Evolutionary conservation across 2,888 invertebrate species (phyloP).

Genomic region (Drosophila meridionalis): DNA sequence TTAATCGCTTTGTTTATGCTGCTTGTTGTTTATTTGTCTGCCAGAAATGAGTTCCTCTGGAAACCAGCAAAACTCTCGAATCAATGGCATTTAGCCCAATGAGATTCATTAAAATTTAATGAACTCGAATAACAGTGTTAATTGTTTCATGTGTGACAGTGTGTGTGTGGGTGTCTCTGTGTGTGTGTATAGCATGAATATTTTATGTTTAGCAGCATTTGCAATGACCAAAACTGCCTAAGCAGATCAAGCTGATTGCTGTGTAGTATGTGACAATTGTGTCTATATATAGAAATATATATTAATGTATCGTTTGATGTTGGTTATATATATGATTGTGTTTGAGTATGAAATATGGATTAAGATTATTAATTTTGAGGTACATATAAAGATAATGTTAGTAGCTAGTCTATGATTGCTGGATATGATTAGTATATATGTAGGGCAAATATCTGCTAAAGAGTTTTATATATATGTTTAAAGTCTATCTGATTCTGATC

Average conservation of each 20-base stretch:
- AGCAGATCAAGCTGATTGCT: neutral
- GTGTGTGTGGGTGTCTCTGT: neutral
- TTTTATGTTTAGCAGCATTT: constrained; percentile 9
- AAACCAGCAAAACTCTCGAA: neutral
- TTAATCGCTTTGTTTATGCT: neutral
- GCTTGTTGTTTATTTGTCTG: neutral
- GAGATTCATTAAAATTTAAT: constrained; percentile 20
- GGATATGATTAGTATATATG: neutral
- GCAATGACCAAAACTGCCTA: neutral
- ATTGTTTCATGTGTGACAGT: constrained; percentile 19
- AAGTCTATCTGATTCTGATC: too few species aligned
- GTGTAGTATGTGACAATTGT: neutral
- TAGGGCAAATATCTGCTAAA: too few species aligned
- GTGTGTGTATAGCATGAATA: constrained; percentile 8
- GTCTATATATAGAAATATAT: too few species aligned
- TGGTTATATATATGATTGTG: neutral
- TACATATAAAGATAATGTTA: neutral
- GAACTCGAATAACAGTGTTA: constrained; percentile 10
- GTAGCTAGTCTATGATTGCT: neutral
- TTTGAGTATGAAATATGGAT: neutral
- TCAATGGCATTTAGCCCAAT: constrained; percentile 21
- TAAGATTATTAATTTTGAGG: neutral
- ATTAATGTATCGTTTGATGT: too few species aligned
- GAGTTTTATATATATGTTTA: too few species aligned
- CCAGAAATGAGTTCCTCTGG: neutral